phyloP scores from a whole-genome alignment of 2,797 vertebrate genomes.

The Glossophaga mutica region DNA sequence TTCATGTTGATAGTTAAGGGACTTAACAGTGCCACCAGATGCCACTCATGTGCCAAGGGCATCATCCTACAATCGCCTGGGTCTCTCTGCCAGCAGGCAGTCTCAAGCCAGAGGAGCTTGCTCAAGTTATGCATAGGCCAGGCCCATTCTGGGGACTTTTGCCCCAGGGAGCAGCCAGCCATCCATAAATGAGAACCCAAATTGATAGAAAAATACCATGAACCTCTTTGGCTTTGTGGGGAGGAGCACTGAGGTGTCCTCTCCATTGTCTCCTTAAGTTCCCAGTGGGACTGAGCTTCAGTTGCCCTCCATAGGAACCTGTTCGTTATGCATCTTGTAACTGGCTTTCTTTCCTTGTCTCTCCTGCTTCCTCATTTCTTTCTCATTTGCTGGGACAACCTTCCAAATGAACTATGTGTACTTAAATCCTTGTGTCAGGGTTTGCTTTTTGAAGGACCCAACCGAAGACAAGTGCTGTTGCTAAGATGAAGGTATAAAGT shows the following conservation, averaged over 20 bases:
- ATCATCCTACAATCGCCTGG: not conserved
- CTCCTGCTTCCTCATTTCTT: not conserved
- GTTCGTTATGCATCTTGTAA: not conserved
- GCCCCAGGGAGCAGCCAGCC: not conserved
- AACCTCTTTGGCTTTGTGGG: not conserved
- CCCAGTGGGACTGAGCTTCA: not conserved
- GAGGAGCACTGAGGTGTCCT: not conserved
- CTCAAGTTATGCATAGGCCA: not conserved
- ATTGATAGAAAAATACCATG: not conserved
- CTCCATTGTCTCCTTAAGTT: not conserved
- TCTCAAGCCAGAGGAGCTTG: not conserved
- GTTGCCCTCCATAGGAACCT: not conserved
- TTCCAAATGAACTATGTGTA: slow-evolving; percentile 7
- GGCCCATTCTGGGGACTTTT: not conserved
- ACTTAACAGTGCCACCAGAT: not conserved
- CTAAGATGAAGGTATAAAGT: not conserved
- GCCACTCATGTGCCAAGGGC: not conserved
- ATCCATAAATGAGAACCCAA: not conserved
- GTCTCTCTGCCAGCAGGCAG: not conserved
- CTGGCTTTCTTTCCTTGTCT: not conserved
- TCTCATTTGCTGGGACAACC: not conserved
- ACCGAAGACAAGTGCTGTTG: not conserved
- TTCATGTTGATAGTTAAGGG: not conserved
- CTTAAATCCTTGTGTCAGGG: not conserved
- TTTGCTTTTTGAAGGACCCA: not conserved